Percentiles rank a stretch among this genome's conserved stretches.
Evolutionary conservation across 2,113 vertebrate species (phyloP).

Genomic region (Oryzias melastigma): DNA sequence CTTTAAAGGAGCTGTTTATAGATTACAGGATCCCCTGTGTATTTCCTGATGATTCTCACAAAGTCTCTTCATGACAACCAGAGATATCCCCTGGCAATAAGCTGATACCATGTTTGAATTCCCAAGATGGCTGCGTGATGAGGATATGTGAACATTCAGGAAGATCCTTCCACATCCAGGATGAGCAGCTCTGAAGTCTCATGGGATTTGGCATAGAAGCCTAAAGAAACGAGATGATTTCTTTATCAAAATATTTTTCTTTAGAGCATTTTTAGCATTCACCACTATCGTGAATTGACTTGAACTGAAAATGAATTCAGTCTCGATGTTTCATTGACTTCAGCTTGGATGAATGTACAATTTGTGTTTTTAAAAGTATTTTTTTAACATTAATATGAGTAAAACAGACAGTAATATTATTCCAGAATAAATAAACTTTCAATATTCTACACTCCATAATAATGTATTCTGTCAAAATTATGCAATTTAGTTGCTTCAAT

Average conservation of each 20-base stretch:
- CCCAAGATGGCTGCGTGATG: conserved; percentile 31
- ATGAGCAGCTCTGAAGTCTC: conserved; percentile 41
- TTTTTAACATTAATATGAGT: too few species aligned
- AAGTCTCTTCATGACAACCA: conserved; percentile 36
- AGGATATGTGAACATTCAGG: conserved; percentile 57
- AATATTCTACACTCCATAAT: too few species aligned
- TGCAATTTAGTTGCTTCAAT: too few species aligned
- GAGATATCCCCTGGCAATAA: conserved; percentile 30
- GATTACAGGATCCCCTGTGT: conserved; percentile 18
- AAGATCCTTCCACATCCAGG: conserved; percentile 39
- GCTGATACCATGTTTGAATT: conserved; percentile 11
- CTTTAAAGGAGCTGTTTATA: conserved; percentile 28
- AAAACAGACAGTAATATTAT: too few species aligned
- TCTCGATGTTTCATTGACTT: too few species aligned
- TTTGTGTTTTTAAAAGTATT: too few species aligned
- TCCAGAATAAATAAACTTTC: too few species aligned
- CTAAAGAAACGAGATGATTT: conserved; percentile 9
- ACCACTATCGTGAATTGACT: too few species aligned
- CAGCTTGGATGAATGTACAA: too few species aligned
- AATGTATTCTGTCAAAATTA: too few species aligned
- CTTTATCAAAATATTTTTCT: neutral
- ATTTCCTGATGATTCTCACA: conserved; percentile 31
- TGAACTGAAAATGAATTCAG: too few species aligned
- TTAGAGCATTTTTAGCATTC: too few species aligned
- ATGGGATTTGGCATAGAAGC: conserved; percentile 22